Evolutionary conservation across 2,113 vertebrate species (phyloP).

Genomic region (Anoplopoma fimbria): DNA sequence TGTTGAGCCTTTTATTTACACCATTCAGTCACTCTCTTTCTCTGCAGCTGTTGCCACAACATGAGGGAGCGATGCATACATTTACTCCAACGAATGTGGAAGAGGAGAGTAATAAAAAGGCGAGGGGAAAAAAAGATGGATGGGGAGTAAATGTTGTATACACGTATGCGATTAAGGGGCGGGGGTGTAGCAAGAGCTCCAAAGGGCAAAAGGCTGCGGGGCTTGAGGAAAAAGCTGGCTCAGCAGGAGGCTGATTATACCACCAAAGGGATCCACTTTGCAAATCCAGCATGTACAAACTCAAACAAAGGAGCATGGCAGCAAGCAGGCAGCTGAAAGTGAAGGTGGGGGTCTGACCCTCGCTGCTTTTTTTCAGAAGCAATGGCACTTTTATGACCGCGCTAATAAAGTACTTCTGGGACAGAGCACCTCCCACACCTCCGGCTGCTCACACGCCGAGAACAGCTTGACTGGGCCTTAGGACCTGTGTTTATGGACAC

Average conservation of each 20-base stretch:
- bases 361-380: slow-evolving; percentile 64
- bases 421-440: slow-evolving; percentile 68
- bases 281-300: slow-evolving; percentile 76
- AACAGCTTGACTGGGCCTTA: slow-evolving; percentile 72
- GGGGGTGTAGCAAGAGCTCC: slow-evolving; percentile 56
- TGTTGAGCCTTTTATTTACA: slow-evolving; percentile 73
- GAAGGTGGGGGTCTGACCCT: slow-evolving; percentile 50
- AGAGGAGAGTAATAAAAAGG: slow-evolving; percentile 27
- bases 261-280: slow-evolving; percentile 77
- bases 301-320: slow-evolving; percentile 75
- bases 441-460: slow-evolving; percentile 64
- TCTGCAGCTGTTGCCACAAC: slow-evolving; percentile 75
- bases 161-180: slow-evolving; percentile 59
- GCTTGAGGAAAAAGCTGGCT: slow-evolving; percentile 73
- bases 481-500: slow-evolving; percentile 73
- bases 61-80: slow-evolving; percentile 57
- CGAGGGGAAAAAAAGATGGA: slow-evolving; percentile 55
- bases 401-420: slow-evolving; percentile 79
- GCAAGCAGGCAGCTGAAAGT: slow-evolving; percentile 54
- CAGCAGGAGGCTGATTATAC: slow-evolving; percentile 80
- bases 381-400: slow-evolving; percentile 76
- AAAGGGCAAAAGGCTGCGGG: slow-evolving; percentile 73
- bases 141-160: slow-evolving; percentile 63
- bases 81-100: slow-evolving; percentile 18
- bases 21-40: slow-evolving; percentile 55